Percentiles rank a stretch among this genome's conserved stretches.
phyloP scores from a whole-genome alignment of 2,888 invertebrate species.

The Xanthostigma xanthostigma region DNA sequence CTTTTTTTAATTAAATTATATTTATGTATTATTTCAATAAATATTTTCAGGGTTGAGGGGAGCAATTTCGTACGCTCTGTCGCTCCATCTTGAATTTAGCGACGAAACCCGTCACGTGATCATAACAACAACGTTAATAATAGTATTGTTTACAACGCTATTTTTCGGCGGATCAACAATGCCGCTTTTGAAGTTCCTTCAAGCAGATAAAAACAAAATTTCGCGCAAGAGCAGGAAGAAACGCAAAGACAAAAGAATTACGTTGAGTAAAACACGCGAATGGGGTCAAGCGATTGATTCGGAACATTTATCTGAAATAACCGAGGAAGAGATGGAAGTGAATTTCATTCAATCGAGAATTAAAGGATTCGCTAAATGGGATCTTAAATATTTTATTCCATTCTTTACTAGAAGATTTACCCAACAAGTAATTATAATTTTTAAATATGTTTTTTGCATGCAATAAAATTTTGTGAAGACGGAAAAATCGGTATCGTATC shows the following conservation, averaged over 20 bases:
- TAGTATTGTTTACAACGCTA: conserved; percentile 89
- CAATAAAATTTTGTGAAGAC: too few relatives aligned
- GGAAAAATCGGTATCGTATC: too few relatives aligned
- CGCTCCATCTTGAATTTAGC: conserved; percentile 85
- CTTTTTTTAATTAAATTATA: background rate
- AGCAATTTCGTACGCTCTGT: conserved; percentile 94
- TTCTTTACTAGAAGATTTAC: conserved; percentile 94
- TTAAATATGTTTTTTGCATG: background rate
- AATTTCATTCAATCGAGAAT: conserved; percentile 66
- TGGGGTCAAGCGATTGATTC: conserved; percentile 93
- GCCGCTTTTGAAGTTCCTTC: conserved; percentile 86
- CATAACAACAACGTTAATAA: conserved; percentile 95
- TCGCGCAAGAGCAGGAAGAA: conserved; percentile 32
- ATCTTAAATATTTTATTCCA: conserved; percentile 86
- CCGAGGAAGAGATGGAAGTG: conserved; percentile 86
- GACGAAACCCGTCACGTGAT: conserved; percentile 92
- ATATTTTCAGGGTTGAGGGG: conserved; percentile 62
- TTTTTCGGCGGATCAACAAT: conserved; percentile 95
- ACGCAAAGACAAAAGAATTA: conserved; percentile 64
- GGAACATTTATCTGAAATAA: conserved; percentile 82
- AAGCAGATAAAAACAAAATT: conserved; percentile 46
- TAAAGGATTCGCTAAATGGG: conserved; percentile 80
- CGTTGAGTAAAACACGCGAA: conserved; percentile 94
- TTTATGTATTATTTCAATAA: background rate
- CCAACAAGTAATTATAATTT: conserved; percentile 50